phyloP scores from a whole-genome alignment of 2,797 vertebrate species.

The Chelonia mydas region DNA sequence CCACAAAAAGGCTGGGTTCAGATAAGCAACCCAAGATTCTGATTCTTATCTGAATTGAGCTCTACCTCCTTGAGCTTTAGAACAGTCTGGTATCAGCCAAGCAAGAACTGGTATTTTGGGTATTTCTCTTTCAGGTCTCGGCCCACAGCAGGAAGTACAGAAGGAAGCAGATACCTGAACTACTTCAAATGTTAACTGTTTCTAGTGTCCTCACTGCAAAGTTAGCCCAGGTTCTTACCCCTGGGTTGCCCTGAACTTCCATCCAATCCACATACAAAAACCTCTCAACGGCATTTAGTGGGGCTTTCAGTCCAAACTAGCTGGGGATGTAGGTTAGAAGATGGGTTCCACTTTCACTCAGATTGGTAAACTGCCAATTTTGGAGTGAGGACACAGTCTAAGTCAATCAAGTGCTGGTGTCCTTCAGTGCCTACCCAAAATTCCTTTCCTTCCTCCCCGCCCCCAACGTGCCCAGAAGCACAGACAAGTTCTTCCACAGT shows the following conservation, averaged over 20 bases:
- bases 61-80: background rate
- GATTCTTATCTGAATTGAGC: background rate
- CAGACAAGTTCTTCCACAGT: background rate
- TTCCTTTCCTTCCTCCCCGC: no score
- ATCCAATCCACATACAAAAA: background rate
- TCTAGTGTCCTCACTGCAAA: background rate
- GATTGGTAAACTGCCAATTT: background rate
- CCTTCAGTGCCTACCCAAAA: background rate
- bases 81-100: background rate
- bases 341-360: background rate
- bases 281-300: background rate
- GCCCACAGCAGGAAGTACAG: background rate
- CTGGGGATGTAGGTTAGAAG: background rate
- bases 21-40: slow-evolving; percentile 11
- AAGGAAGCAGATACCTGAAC: background rate
- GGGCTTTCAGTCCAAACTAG: background rate
- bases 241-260: background rate
- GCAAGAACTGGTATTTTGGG: background rate
- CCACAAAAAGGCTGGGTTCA: background rate
- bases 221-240: background rate
- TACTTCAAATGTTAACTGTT: background rate
- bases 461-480: background rate
- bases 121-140: background rate
- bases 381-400: background rate
- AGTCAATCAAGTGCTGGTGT: background rate